These are phyloP conservation scores for Mimachlamys varia DNA, from an alignment of 2,888 invertebrate genomes.

Conservation along the genomic window DNA sequence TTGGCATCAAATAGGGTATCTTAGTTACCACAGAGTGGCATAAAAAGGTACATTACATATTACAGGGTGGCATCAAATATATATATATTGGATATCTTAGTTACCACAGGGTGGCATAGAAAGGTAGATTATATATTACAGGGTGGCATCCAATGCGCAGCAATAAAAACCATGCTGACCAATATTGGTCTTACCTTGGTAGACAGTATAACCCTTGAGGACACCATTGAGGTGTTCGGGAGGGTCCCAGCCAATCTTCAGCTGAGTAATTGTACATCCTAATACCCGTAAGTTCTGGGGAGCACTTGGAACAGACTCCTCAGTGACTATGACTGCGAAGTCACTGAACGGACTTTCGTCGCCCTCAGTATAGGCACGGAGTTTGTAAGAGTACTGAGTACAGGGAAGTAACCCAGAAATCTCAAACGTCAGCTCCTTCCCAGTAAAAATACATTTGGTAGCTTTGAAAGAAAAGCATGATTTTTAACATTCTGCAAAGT, in stretches of 20 bases:
- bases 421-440: constrained; percentile 66
- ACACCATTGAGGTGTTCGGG: constrained; percentile 74
- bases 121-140: too few species aligned
- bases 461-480: constrained; percentile 58
- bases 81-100: too few species aligned
- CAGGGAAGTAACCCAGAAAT: constrained; percentile 70
- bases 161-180: too few species aligned
- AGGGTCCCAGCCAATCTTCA: constrained; percentile 80
- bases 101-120: too few species aligned
- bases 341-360: constrained; percentile 79
- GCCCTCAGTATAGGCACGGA: constrained; percentile 76
- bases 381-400: constrained; percentile 72
- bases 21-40: too few species aligned
- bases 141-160: too few species aligned
- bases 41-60: too few species aligned
- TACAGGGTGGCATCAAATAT: too few species aligned
- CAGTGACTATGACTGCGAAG: constrained; percentile 68
- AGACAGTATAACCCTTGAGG: constrained; percentile 78
- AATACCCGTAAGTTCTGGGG: constrained; percentile 75
- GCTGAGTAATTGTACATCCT: constrained; percentile 77
- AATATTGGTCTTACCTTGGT: constrained; percentile 65
- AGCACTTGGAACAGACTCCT: constrained; percentile 78
- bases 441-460: constrained; percentile 74
- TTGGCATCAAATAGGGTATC: too few species aligned
- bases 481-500: too few species aligned